Evolutionary conservation across 2,797 vertebrate species (phyloP).

Genomic region (Pachyuromys duprasi): DNA sequence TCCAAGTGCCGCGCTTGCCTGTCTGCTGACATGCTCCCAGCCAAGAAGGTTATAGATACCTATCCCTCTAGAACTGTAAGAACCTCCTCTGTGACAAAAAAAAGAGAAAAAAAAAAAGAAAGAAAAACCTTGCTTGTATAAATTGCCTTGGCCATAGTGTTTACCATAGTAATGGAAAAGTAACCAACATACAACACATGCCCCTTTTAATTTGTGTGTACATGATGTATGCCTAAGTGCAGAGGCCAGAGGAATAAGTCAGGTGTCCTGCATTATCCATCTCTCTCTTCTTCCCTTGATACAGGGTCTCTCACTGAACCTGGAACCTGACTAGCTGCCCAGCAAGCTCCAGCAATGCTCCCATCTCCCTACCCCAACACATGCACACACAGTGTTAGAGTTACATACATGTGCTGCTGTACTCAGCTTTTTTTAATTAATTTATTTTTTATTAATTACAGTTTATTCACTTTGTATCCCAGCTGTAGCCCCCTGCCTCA

Average conservation of each 20-base stretch:
- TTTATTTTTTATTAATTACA: too few relatives aligned
- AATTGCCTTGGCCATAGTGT: neutral
- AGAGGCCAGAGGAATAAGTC: neutral
- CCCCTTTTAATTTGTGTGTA: neutral
- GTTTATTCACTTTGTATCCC: too few relatives aligned
- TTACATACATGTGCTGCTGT: neutral
- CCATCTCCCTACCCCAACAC: neutral
- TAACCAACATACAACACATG: neutral
- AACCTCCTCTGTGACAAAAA: neutral
- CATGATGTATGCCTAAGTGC: neutral
- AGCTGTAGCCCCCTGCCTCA: too few relatives aligned
- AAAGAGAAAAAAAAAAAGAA: too few relatives aligned
- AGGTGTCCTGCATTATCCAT: neutral
- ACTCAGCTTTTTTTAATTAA: too few relatives aligned
- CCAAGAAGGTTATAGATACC: neutral
- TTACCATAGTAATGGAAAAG: neutral
- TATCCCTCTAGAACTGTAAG: neutral
- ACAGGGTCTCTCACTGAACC: neutral
- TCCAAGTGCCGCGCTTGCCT: neutral
- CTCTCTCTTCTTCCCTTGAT: neutral
- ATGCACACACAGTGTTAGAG: neutral
- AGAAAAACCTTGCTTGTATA: neutral
- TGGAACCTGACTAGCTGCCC: neutral
- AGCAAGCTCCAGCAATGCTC: neutral
- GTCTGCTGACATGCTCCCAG: neutral